Conservation (phyloP, 2,113 vertebrate genomes). For the Rhinopomastus cyanomelas region DNA sequence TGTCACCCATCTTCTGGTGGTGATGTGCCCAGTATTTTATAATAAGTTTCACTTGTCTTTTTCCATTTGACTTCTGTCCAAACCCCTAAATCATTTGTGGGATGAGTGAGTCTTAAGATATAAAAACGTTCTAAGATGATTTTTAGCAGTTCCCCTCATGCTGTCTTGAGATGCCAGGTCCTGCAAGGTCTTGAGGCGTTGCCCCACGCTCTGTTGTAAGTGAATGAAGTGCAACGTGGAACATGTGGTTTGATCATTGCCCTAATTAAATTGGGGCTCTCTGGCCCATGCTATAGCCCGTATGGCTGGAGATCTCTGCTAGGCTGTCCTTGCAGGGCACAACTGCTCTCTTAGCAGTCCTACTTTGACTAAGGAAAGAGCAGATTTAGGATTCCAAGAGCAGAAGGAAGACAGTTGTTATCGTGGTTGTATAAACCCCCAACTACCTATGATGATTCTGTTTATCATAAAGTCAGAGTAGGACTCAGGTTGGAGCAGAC, state of each 20-base stretch:
- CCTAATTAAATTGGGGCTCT: not conserved
- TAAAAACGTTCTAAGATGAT: not conserved
- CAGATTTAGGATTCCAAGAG: not conserved
- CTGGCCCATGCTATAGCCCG: not conserved
- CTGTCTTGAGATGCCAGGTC: not conserved
- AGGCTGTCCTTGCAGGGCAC: not conserved
- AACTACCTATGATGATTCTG: accelerated
- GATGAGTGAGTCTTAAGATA: not conserved
- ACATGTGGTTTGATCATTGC: not conserved
- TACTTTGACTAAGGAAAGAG: not conserved
- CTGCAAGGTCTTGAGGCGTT: not conserved
- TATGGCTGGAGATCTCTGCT: not conserved
- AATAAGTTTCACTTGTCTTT: not conserved
- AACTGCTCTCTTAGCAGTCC: not conserved
- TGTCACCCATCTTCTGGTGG: not conserved
- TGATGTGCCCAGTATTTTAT: not conserved
- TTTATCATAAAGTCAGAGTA: not conserved
- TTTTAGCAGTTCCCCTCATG: not conserved
- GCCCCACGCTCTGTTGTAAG: accelerated
- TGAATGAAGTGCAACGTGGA: not conserved
- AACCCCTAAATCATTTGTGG: not conserved
- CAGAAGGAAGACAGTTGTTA: not conserved
- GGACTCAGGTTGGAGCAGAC: too few relatives aligned
- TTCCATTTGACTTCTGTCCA: not conserved
- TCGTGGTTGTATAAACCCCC: accelerated